These are phyloP conservation scores for Trachythela sp. DNA, from an alignment of 64 coral and sea anemone species.

Conservation along the genomic window DNA sequence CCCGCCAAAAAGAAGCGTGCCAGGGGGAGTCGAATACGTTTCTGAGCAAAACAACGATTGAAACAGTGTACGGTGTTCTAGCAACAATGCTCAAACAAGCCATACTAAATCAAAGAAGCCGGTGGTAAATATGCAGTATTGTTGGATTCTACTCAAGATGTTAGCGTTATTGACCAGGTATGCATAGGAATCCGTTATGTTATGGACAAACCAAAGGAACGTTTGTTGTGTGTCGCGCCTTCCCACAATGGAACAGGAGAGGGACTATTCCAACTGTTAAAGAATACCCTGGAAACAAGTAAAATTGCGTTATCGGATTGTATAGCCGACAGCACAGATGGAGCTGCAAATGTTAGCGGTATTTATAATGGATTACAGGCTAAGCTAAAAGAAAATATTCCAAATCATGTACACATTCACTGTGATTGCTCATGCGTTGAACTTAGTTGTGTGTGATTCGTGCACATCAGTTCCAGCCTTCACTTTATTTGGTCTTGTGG, in stretches of 20 bases:
- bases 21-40: neutral
- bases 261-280: neutral
- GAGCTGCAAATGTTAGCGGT: too few species aligned
- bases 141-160: neutral
- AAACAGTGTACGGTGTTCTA: neutral
- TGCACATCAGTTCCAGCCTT: neutral
- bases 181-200: neutral
- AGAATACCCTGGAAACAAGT: neutral
- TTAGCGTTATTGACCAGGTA: neutral
- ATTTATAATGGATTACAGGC: too few species aligned
- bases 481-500: too few species aligned
- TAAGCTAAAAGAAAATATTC: too few species aligned
- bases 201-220: neutral
- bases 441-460: neutral
- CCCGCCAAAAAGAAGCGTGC: neutral
- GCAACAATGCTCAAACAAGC: neutral
- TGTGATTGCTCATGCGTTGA: neutral
- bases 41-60: neutral
- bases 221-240: neutral
- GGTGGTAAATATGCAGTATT: neutral
- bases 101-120: neutral
- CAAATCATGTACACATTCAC: neutral
- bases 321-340: too few species aligned
- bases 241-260: neutral
- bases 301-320: neutral